Base-by-base conservation (phyloP, 2,888 invertebrate genomes). In the Hyposoter didymator region DNA sequence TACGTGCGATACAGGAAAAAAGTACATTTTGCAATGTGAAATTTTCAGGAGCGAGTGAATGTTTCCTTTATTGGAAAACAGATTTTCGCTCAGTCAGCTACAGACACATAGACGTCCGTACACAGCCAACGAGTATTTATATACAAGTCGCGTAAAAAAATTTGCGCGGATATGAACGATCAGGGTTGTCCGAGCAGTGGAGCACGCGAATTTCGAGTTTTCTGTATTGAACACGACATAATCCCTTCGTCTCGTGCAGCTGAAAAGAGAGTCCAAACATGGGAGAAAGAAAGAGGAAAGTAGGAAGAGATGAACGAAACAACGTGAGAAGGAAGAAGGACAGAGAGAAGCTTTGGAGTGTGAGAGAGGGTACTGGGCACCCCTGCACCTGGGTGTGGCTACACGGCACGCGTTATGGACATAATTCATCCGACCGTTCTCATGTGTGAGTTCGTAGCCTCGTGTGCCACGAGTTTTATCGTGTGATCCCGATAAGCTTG, bases 171-270 rank as follows among this genome's bases (percentile, higher is more conserved):
- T 49, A 47, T 66, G 66, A 76, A 64, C 39, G 76, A 66, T 76
- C 39, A 47, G 45, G 39, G 49, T 66, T 76, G 49, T 35, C 39
- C 47, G 69, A 69, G 67, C 35, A 55, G 12, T 52, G 39, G 55
- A 67, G 52, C 78, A 78, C 69, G 78, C 78, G 78, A 78, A 67
- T 69, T 55, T 66, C 78, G 43, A 67, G 69, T 78, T 78, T 78
- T 78, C 67, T 69, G 39, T 55, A 67, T 78, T 67, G 69, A 55
- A 69, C 78, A 78, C 69, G 78, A 76, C 76, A 76, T 49, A 76
- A 76, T 66, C 76, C 49, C 39, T 66, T 47, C 49, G 76, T 76
- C 39, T 76, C 76, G 76, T 66, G 76, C 64, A 66, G 66, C 49
- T 69, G 45, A 59, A 78, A 55, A 78, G 55, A 76, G 66, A 76